A percentile compares a stretch with the other conserved stretches of the same genome.
Evolutionary conservation across 1,140 invertebrate genomes (phyloP).

Genomic region (Drosophila funebris): DNA sequence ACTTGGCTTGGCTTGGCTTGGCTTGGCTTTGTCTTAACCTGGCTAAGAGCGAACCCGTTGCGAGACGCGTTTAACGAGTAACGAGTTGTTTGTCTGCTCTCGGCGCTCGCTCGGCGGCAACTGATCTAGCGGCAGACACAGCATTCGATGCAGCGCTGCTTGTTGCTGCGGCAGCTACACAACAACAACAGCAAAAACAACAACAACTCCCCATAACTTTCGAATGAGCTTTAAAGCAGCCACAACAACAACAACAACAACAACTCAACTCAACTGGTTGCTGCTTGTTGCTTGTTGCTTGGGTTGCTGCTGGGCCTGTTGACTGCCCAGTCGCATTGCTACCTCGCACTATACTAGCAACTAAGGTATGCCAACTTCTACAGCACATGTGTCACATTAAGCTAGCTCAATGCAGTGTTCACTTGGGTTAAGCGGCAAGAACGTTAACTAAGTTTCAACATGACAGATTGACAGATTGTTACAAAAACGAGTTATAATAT

Average conservation of each 20-base stretch:
- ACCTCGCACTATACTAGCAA: background rate
- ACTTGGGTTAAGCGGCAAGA: no score
- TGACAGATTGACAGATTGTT: no score
- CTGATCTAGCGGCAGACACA: slow-evolving; percentile 49
- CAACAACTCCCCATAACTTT: slow-evolving; percentile 60
- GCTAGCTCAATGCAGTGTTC: no score
- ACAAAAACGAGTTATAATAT: no score
- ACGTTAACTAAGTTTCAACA: no score
- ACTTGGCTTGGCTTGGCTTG: background rate
- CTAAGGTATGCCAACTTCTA: no score
- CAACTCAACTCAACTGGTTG: slow-evolving; percentile 36
- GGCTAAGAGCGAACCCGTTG: slow-evolving; percentile 10
- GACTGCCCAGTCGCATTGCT: slow-evolving; percentile 32
- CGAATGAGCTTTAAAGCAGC: slow-evolving; percentile 69
- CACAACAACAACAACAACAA: slow-evolving; percentile 26
- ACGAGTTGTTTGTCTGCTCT: slow-evolving; percentile 59
- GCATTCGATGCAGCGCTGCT: slow-evolving; percentile 56
- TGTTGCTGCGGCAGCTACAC: slow-evolving; percentile 23
- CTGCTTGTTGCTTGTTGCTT: slow-evolving; percentile 10
- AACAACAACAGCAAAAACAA: slow-evolving; percentile 41
- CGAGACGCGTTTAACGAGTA: slow-evolving; percentile 25
- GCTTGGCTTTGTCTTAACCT: background rate
- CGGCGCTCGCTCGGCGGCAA: slow-evolving; percentile 72
- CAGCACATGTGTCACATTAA: no score
- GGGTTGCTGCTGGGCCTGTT: slow-evolving; percentile 22